phyloP scores from a whole-genome alignment of 2,113 vertebrate species.

The Alouatta palliata region DNA sequence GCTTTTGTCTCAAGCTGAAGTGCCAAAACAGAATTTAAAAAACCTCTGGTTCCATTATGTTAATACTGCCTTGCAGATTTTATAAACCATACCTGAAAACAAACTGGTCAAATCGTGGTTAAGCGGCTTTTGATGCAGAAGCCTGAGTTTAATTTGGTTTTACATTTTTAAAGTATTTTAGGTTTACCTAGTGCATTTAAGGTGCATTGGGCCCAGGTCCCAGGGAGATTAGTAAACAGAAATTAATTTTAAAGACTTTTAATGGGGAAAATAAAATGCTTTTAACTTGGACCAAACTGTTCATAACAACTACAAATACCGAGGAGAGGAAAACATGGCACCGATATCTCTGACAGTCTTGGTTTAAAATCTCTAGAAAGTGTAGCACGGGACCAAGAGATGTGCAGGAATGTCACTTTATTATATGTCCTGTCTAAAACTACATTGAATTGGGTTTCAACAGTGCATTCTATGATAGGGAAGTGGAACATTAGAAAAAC shows the following conservation, averaged over 20 bases:
- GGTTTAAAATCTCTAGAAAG: neutral
- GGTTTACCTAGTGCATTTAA: neutral
- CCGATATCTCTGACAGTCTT: neutral
- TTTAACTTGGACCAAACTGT: neutral
- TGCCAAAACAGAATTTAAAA: neutral
- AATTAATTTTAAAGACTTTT: slow-evolving; percentile 42
- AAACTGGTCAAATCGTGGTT: neutral
- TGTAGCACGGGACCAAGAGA: no score
- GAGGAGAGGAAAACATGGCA: neutral
- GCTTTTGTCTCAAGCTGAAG: neutral
- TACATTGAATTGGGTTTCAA: neutral
- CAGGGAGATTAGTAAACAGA: slow-evolving; percentile 55
- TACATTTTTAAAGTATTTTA: slow-evolving; percentile 18
- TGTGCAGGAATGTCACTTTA: neutral
- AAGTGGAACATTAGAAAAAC: neutral
- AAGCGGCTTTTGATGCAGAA: slow-evolving; percentile 25
- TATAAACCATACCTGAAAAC: slow-evolving; percentile 15
- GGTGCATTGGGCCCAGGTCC: neutral
- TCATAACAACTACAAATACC: neutral
- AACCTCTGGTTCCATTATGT: neutral
- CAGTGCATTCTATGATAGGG: neutral
- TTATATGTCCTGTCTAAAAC: neutral
- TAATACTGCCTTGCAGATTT: neutral
- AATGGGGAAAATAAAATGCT: neutral
- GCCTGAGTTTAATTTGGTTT: slow-evolving; percentile 45